These are phyloP conservation scores for Ectobius pallidus DNA, from an alignment of 2,888 invertebrate species.

Conservation along the genomic window DNA sequence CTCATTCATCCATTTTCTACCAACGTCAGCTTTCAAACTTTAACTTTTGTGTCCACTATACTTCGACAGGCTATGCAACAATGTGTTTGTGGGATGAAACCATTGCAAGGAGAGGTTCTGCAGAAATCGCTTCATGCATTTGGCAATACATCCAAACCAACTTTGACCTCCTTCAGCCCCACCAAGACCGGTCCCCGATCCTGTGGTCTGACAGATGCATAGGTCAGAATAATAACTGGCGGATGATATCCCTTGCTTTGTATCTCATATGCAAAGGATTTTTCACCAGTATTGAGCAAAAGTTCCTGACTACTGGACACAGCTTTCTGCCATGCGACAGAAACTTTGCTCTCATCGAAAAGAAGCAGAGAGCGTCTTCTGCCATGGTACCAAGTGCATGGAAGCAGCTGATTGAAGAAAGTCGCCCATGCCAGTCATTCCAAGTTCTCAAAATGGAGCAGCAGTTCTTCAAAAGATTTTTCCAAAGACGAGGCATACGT, in stretches of 20 bases:
- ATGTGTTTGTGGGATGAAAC: slow-evolving; percentile 26
- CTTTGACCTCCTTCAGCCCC: neutral
- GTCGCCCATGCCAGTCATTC: neutral
- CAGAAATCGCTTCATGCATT: slow-evolving; percentile 23
- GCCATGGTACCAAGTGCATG: neutral
- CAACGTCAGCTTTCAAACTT: slow-evolving; percentile 15
- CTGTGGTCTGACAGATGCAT: slow-evolving; percentile 23
- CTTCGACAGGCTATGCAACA: neutral
- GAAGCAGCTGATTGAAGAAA: neutral
- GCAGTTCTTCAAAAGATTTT: no score
- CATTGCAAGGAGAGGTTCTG: slow-evolving; percentile 25
- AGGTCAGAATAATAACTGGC: slow-evolving; percentile 32
- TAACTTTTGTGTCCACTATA: slow-evolving; percentile 17
- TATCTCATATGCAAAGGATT: neutral
- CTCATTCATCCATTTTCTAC: slow-evolving; percentile 9
- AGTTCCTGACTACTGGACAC: slow-evolving; percentile 34
- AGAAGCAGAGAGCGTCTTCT: slow-evolving; percentile 22
- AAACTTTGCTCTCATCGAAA: slow-evolving; percentile 38
- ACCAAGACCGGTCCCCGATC: slow-evolving; percentile 1
- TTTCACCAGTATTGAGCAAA: slow-evolving; percentile 35
- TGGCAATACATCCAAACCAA: neutral
- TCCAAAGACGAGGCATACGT: neutral
- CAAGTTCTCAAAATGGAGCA: neutral
- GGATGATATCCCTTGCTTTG: slow-evolving; percentile 5
- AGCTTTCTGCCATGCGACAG: slow-evolving; percentile 37